phyloP scores from a whole-genome alignment of 2,797 vertebrate genomes.

The Nyctibius grandis region DNA sequence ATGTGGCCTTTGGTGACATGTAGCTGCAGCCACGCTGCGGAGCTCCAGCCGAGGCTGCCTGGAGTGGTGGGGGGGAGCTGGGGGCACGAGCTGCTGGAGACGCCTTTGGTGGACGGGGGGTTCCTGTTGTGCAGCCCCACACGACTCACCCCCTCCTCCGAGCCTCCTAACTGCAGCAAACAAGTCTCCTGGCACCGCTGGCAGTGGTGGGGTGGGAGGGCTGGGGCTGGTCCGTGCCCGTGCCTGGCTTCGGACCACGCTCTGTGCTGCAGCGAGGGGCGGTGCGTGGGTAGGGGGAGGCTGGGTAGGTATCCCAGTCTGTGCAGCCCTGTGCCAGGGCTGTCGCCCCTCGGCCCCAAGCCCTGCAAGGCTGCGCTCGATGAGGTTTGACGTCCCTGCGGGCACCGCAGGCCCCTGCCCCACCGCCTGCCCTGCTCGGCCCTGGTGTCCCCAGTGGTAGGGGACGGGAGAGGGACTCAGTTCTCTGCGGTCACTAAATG shows the following conservation, averaged over 20 bases:
- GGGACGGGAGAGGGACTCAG: neutral
- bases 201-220: neutral
- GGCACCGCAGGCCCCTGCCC: neutral
- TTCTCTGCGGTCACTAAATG: neutral
- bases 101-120: neutral
- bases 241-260: fast-evolving
- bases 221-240: neutral
- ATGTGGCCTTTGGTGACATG: neutral
- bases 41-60: neutral
- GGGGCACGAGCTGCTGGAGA: fast-evolving
- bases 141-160: too few species aligned
- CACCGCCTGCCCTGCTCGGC: neutral
- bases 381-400: neutral
- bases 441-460: neutral
- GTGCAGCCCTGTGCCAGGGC: neutral
- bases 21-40: neutral
- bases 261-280: neutral
- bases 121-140: neutral
- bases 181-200: fast-evolving
- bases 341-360: neutral
- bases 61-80: neutral
- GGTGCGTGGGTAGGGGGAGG: neutral
- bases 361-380: neutral
- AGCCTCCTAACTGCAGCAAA: neutral
- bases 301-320: neutral